Evolutionary conservation across 2,113 vertebrate species (phyloP), one percentile per base, ranked within the genome.

Genomic region (Indri indri): DNA sequence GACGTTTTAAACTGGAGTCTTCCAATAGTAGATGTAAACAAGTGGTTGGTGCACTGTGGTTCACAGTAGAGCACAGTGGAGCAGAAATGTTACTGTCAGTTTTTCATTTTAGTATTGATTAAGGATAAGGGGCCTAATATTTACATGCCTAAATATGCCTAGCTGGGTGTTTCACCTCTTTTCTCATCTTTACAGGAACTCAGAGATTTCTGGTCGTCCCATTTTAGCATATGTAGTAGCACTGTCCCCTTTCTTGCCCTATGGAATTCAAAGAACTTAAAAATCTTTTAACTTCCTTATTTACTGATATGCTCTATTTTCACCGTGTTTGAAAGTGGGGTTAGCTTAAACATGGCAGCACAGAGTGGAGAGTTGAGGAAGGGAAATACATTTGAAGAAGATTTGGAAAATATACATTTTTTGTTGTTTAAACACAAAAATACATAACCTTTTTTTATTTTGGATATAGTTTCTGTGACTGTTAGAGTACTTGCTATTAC

Each of bases 401-500:
- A 77, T 85, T 76, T 11, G 70, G 54, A 83, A 83, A 92, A 71
- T 42, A 54, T 14, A 18, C 3, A 17, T 14, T n/a, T 52, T 73
- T 71, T 90, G 91, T 63, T 22, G 42, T 76, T 92, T 88, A 96
- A 95, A 66, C 30, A 84, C 23, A 71, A 59, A 92, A 80, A 47
- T 37, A 37, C 4, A 95, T 77, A 50, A 34, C 42, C 13, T 80
- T 76, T 37, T 95, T 88, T 81, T 77, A 54, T 47, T 92, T 95
- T 89, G 30, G 80, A 70, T 37, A 13, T 59, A 87, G 40, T 45
- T 97, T 94, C 10, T 88, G 18, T 50, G 42, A 95, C 25, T 96
- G 12, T 79, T 79, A 8, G 47, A 70, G 76, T 86, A 25, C n/a
- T 82, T 81, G 65, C 63, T 74, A 14, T 96, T 34, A 14, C 52